Evolutionary conservation across 2,797 vertebrate genomes (phyloP).

Genomic region (Lepus townsendii): DNA sequence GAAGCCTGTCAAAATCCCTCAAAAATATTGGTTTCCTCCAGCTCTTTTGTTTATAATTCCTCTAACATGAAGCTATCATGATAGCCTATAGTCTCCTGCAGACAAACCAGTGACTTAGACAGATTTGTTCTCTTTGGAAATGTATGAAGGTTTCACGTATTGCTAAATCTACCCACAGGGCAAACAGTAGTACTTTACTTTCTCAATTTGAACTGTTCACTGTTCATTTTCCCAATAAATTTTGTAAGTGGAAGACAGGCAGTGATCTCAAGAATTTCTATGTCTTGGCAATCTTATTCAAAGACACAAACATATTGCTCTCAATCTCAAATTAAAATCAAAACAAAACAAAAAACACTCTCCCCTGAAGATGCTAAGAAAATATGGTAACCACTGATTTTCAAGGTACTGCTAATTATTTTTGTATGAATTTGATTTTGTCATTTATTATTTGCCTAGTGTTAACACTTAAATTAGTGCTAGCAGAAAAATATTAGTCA

Average conservation of each 20-base stretch:
- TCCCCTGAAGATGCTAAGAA: background rate
- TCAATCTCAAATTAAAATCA: background rate
- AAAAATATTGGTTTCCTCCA: conserved; percentile 73
- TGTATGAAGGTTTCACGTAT: conserved; percentile 58
- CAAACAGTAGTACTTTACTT: conserved; percentile 47
- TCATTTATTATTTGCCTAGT: background rate
- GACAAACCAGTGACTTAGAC: conserved; percentile 63
- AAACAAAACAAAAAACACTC: background rate
- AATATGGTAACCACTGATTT: background rate
- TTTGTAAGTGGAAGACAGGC: conserved; percentile 48
- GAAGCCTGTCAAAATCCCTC: conserved; percentile 68
- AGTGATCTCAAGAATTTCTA: conserved; percentile 33
- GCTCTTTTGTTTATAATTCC: conserved; percentile 75
- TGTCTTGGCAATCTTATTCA: conserved; percentile 23
- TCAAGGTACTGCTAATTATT: background rate
- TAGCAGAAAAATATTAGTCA: background rate
- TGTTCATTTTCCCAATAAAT: conserved; percentile 45
- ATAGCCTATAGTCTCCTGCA: conserved; percentile 65
- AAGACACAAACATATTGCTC: conserved; percentile 36
- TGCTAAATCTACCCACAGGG: conserved; percentile 66
- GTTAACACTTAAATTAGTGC: background rate
- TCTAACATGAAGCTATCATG: conserved; percentile 68
- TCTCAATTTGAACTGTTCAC: conserved; percentile 62
- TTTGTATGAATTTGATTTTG: background rate
- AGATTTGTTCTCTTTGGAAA: conserved; percentile 58